phyloP scores from a whole-genome alignment of 2,113 vertebrate genomes.

The Tupaia chinensis region DNA sequence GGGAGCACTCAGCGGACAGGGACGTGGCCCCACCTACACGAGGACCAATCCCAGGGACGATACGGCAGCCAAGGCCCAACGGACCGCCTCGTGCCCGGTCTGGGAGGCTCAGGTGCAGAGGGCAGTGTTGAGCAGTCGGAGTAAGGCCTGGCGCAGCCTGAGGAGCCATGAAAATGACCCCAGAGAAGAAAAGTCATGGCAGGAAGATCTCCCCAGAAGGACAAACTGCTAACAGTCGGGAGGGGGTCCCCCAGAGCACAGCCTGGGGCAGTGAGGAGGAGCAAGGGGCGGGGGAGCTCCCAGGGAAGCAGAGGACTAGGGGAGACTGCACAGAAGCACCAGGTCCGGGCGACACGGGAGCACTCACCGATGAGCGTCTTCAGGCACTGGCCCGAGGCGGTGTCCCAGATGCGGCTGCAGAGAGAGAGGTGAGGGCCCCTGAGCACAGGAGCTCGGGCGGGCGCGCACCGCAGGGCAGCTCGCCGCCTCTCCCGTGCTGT shows the following conservation, averaged over 20 bases:
- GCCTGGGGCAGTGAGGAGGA: no score
- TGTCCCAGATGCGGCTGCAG: conserved; percentile 98
- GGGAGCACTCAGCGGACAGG: no score
- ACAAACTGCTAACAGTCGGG: background rate
- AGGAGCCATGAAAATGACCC: background rate
- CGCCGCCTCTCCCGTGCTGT: no score
- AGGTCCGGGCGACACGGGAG: no score
- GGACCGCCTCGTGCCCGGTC: no score
- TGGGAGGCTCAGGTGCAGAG: background rate
- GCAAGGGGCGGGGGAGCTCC: no score
- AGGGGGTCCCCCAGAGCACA: background rate
- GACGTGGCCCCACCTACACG: background rate
- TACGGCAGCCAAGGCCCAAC: background rate
- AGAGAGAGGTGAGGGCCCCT: background rate
- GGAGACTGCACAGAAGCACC: background rate
- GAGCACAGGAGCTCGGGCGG: no score
- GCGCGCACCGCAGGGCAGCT: no score
- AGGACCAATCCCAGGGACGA: background rate
- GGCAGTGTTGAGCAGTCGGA: background rate
- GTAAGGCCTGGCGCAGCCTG: background rate
- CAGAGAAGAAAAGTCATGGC: background rate
- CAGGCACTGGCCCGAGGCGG: conserved; percentile 98
- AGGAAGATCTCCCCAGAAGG: background rate
- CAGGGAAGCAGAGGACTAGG: no score
- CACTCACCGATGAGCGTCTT: conserved; percentile 98